phyloP scores from a whole-genome alignment of 2,888 invertebrate species.

The Eledona agricola region DNA sequence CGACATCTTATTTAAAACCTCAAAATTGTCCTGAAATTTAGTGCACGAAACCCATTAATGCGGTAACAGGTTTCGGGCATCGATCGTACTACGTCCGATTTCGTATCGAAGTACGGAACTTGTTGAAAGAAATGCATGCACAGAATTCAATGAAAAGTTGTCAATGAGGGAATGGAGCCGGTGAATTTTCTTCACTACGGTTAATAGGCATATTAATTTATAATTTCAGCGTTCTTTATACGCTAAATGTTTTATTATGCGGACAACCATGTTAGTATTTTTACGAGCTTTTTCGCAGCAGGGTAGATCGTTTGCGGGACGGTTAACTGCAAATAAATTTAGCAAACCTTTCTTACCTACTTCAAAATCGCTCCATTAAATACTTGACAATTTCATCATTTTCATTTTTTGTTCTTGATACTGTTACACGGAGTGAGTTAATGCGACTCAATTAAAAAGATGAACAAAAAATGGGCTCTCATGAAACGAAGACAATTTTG shows the following conservation, averaged over 20 bases:
- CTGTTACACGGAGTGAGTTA: too few species aligned
- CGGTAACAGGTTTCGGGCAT: too few species aligned
- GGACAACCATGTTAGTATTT: constrained; percentile 51
- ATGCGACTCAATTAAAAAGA: too few species aligned
- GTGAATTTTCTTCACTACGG: constrained; percentile 4
- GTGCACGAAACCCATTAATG: too few species aligned
- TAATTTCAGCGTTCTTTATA: constrained; percentile 38
- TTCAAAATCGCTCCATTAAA: constrained; percentile 39
- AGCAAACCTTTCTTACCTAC: constrained; percentile 47
- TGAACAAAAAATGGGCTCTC: constrained; percentile 25
- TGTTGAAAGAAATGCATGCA: too few species aligned
- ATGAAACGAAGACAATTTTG: constrained; percentile 28
- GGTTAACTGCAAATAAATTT: constrained; percentile 50
- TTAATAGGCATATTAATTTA: constrained; percentile 36
- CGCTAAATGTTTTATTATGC: constrained; percentile 46
- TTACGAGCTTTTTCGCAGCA: constrained; percentile 52
- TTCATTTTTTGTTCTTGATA: constrained; percentile 10
- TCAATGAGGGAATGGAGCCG: background rate
- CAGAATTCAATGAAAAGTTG: too few species aligned
- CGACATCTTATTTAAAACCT: too few species aligned
- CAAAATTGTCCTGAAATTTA: too few species aligned
- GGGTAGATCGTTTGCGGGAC: constrained; percentile 50
- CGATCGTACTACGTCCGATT: too few species aligned
- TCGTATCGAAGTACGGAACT: too few species aligned
- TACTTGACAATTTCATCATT: constrained; percentile 38